Evolutionary conservation across 2,113 vertebrate genomes (phyloP).

Genomic region (Shinisaurus crocodilurus): DNA sequence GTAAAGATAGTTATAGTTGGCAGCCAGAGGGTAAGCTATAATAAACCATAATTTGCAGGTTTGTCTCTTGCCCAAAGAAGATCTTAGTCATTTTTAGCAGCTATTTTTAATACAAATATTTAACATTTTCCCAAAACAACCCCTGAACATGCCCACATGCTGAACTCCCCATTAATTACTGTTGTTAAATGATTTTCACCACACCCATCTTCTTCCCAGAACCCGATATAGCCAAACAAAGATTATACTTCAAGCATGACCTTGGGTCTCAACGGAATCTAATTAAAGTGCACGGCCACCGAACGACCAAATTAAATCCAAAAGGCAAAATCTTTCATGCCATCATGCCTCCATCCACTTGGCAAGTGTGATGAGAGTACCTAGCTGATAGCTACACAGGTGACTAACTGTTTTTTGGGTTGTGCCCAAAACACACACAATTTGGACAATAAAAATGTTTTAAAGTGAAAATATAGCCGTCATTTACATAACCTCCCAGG

Average conservation of each 20-base stretch:
- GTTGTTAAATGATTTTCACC: constrained; percentile 51
- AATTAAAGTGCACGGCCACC: constrained; percentile 22
- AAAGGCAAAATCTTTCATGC: constrained; percentile 34
- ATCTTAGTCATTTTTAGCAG: constrained; percentile 46
- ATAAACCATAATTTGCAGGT: constrained; percentile 27
- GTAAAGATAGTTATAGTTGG: background rate
- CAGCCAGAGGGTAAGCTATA: constrained; percentile 34
- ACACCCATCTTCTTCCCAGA: constrained; percentile 37
- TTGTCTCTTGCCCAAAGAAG: constrained; percentile 31
- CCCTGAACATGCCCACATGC: constrained; percentile 44
- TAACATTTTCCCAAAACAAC: constrained; percentile 47
- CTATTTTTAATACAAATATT: constrained; percentile 57
- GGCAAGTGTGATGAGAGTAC: constrained; percentile 39
- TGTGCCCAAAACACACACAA: constrained; percentile 21
- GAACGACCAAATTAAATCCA: constrained; percentile 30
- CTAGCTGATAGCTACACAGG: constrained; percentile 37
- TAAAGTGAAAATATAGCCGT: background rate
- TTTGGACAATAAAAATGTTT: background rate
- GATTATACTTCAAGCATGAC: constrained; percentile 43
- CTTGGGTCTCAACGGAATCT: constrained; percentile 29
- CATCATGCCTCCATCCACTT: background rate
- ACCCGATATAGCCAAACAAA: constrained; percentile 29
- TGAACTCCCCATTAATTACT: constrained; percentile 57
- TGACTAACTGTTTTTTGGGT: constrained; percentile 46
- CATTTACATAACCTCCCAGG: constrained; percentile 17